Evolutionary conservation across 2,797 vertebrate genomes (phyloP).

Genomic region (Merluccius polli): DNA sequence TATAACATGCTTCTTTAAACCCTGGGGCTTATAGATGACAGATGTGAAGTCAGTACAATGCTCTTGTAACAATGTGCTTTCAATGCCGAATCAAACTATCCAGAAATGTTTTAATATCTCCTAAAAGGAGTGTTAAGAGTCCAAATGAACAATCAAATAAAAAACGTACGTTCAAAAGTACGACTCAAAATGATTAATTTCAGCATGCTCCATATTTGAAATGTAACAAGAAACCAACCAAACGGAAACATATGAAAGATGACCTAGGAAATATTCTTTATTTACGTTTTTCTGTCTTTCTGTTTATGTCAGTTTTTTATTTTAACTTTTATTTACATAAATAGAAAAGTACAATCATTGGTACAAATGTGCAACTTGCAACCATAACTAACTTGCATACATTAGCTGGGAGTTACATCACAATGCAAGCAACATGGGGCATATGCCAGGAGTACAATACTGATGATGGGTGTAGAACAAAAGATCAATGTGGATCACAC

Average conservation of each 20-base stretch:
- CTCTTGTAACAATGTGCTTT: neutral
- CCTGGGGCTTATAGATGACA: neutral
- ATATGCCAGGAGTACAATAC: constrained; percentile 23
- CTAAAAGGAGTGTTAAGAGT: neutral
- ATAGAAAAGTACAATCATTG: constrained; percentile 83
- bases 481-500: constrained; percentile 48
- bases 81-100: neutral
- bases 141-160: neutral
- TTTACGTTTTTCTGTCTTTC: constrained; percentile 59
- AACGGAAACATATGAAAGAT: constrained; percentile 20
- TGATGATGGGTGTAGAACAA: constrained; percentile 28
- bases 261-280: constrained; percentile 58
- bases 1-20: neutral
- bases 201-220: neutral
- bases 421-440: constrained; percentile 69
- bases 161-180: neutral
- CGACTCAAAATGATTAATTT: neutral
- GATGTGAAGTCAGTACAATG: too few species aligned
- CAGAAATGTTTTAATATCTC: neutral
- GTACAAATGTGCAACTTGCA: constrained; percentile 83
- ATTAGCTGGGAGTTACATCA: constrained; percentile 68
- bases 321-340: constrained; percentile 71
- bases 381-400: constrained; percentile 75
- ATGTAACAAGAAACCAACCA: neutral
- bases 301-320: constrained; percentile 46